Conservation (phyloP, 2,797 vertebrate genomes). For the Linurgus olivaceus region DNA sequence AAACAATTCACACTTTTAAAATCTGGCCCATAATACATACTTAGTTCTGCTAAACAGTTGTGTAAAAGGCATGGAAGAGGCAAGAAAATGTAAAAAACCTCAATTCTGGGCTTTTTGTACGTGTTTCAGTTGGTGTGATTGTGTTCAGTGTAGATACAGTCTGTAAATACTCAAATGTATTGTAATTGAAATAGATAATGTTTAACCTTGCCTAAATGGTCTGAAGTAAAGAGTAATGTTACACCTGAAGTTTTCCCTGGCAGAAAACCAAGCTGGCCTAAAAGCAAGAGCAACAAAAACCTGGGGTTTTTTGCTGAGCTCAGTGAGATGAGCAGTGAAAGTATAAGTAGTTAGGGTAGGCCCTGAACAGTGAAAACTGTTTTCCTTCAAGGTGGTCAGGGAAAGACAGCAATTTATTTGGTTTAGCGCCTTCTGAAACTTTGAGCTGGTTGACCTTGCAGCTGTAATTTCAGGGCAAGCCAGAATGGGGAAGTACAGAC, state of each 20-base stretch:
- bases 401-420: not conserved
- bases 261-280: not conserved
- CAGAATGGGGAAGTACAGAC: not conserved
- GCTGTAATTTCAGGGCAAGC: not conserved
- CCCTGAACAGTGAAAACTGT: not conserved
- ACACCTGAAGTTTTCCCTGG: not conserved
- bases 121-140: not conserved
- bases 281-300: not conserved
- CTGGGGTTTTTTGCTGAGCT: not conserved
- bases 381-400: not conserved
- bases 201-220: not conserved
- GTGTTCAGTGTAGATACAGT: not conserved
- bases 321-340: not conserved
- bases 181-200: not conserved
- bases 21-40: not conserved
- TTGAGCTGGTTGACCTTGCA: rapidly evolving
- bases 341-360: not conserved
- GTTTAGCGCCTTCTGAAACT: not conserved
- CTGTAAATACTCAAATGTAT: not conserved
- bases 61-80: not conserved
- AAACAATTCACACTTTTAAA: not conserved
- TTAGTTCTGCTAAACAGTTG: not conserved
- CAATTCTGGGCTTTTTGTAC: not conserved
- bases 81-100: not conserved
- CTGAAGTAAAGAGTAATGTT: not conserved